A percentile compares a stretch with the other conserved stretches of the same genome.
Evolutionary conservation across 1,140 invertebrate genomes (phyloP).

Genomic region (Neodiprion lecontei): DNA sequence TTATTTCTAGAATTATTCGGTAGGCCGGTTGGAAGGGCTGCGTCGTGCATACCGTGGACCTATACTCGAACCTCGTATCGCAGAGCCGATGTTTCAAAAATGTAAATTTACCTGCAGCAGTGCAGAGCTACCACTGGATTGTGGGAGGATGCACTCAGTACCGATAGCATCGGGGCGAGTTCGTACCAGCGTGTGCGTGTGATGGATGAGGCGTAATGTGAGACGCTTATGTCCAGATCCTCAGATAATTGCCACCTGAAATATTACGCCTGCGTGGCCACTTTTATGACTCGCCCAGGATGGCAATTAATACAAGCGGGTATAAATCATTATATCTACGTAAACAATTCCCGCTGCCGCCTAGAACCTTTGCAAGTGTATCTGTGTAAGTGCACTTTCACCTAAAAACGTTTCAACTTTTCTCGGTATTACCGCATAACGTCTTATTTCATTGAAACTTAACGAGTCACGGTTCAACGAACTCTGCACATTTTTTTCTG

Average conservation of each 20-base stretch:
- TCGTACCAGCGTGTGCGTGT: background rate
- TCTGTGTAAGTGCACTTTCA: background rate
- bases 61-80: background rate
- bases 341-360: background rate
- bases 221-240: constrained; percentile 6
- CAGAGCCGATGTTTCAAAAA: background rate
- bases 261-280: background rate
- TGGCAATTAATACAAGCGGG: background rate
- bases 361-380: background rate
- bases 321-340: background rate
- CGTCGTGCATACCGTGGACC: background rate
- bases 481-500: too few relatives aligned
- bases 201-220: constrained; percentile 6
- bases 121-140: too few relatives aligned
- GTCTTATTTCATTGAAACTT: too few relatives aligned
- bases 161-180: constrained; percentile 3
- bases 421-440: too few relatives aligned
- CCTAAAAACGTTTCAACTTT: background rate
- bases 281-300: background rate
- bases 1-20: constrained; percentile 1
- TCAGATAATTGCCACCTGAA: constrained; percentile 1
- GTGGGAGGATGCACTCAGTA: constrained; percentile 4
- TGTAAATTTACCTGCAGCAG: background rate
- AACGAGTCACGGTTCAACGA: too few relatives aligned
- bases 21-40: background rate